Conservation (phyloP, 2,888 invertebrate genomes). For the Gibbula magus region DNA sequence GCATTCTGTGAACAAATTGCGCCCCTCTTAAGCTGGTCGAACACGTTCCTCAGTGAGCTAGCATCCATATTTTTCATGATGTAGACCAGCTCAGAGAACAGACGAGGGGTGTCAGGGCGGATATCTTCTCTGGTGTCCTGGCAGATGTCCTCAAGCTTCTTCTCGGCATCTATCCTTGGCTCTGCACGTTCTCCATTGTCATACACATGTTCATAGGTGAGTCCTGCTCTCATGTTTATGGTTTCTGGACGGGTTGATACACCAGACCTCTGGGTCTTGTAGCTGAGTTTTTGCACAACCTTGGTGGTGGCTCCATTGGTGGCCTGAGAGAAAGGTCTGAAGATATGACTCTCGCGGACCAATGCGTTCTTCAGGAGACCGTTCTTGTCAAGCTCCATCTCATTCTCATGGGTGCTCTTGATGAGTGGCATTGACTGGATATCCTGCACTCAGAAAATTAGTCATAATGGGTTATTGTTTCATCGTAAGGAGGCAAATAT, state of each 20-base stretch:
- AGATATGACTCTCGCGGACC: constrained; percentile 83
- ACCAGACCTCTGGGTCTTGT: constrained; percentile 30
- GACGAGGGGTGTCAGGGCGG: constrained; percentile 74
- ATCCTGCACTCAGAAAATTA: constrained; percentile 39
- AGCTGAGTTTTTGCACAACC: constrained; percentile 71
- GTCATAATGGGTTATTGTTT: no score
- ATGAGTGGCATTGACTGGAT: constrained; percentile 71
- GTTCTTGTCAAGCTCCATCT: constrained; percentile 80
- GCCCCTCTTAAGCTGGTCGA: constrained; percentile 49
- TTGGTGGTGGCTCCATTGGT: constrained; percentile 76
- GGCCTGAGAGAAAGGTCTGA: constrained; percentile 82
- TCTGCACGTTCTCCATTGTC: constrained; percentile 31
- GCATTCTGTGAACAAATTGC: constrained; percentile 56
- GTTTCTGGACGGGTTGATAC: constrained; percentile 18
- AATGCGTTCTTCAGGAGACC: constrained; percentile 82
- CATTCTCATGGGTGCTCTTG: constrained; percentile 79
- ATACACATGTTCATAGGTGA: constrained; percentile 44
- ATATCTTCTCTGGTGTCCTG: constrained; percentile 69
- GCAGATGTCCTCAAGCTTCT: constrained; percentile 62
- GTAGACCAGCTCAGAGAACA: constrained; percentile 76
- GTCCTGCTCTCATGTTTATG: constrained; percentile 23
- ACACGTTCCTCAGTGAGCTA: constrained; percentile 64
- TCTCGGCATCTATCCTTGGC: constrained; percentile 44
- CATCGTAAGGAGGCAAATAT: no score
- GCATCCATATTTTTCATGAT: constrained; percentile 72